phyloP scores from a whole-genome alignment of 2,797 vertebrate species.

The Betta splendens region DNA sequence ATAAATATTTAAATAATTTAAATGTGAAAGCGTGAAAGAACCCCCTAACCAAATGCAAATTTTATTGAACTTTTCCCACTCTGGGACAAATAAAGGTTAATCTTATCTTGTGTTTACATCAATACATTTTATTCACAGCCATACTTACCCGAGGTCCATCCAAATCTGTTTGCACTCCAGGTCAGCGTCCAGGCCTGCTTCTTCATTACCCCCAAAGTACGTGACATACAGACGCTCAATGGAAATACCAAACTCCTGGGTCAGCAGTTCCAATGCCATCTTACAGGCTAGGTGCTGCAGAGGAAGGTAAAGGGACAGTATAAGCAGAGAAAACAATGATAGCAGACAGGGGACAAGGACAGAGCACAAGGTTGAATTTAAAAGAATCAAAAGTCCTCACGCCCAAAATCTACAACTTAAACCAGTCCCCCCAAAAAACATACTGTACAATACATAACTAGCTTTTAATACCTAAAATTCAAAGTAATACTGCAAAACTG shows the following conservation, averaged over 20 bases:
- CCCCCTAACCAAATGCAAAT: background rate
- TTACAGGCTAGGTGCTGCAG: constrained; percentile 93
- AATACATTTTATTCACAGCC: background rate
- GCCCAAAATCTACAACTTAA: background rate
- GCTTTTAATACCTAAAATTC: background rate
- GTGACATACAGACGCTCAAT: constrained; percentile 95
- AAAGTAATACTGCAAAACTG: background rate
- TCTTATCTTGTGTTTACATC: background rate
- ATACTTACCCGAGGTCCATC: constrained; percentile 93
- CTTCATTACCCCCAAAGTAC: constrained; percentile 91
- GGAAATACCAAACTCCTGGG: constrained; percentile 91
- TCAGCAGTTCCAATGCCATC: constrained; percentile 94
- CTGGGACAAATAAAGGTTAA: no score
- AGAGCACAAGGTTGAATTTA: no score
- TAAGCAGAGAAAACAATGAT: background rate
- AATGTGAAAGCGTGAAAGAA: no score
- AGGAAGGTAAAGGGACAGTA: background rate
- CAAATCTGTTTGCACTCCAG: constrained; percentile 97
- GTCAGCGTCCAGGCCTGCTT: constrained; percentile 92
- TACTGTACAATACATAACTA: background rate
- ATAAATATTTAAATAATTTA: background rate
- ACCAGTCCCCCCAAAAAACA: background rate
- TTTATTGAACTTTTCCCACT: no score
- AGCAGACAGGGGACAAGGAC: background rate
- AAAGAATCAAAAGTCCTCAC: background rate